Evolutionary conservation across 2,888 invertebrate genomes (phyloP).

Genomic region (Protodeltote pygarga): DNA sequence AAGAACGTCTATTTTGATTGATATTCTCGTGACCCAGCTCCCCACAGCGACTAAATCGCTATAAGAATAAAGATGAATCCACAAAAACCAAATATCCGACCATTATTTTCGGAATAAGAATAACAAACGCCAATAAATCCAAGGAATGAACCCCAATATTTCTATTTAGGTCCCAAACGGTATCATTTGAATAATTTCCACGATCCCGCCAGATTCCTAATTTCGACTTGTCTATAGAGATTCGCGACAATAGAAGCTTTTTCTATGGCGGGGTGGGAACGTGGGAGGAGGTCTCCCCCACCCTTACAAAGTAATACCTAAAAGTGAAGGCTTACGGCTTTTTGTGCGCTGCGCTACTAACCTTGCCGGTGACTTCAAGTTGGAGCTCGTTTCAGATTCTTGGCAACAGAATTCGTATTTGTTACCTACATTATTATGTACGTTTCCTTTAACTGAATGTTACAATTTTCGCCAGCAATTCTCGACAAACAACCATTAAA

Average conservation of each 20-base stretch:
- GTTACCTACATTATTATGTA: slow-evolving; percentile 9
- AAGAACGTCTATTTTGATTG: slow-evolving; percentile 1
- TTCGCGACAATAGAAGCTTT: slow-evolving; percentile 59
- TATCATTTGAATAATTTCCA: slow-evolving; percentile 52
- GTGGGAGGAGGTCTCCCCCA: slow-evolving; percentile 13
- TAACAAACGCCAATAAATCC: slow-evolving; percentile 46
- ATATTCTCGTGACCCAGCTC: slow-evolving; percentile 18
- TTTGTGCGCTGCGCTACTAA: slow-evolving; percentile 39
- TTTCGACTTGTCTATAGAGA: slow-evolving; percentile 57
- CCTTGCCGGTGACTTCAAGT: slow-evolving; percentile 41
- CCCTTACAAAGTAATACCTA: slow-evolving; percentile 40
- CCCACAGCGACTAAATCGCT: slow-evolving; percentile 16
- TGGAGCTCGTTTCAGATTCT: slow-evolving; percentile 33
- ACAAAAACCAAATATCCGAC: slow-evolving; percentile 29
- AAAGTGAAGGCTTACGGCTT: slow-evolving; percentile 47
- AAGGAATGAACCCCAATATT: slow-evolving; percentile 40
- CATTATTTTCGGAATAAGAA: slow-evolving; percentile 28
- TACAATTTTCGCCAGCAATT: slow-evolving; percentile 2
- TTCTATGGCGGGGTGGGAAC: slow-evolving; percentile 43
- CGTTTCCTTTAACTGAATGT: slow-evolving; percentile 16
- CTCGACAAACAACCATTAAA: slow-evolving; percentile 2
- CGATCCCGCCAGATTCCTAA: slow-evolving; percentile 52
- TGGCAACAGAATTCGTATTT: slow-evolving; percentile 17
- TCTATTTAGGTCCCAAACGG: slow-evolving; percentile 44
- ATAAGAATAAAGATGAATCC: slow-evolving; percentile 25